These are phyloP conservation scores for Mallateleia sp. DNA, from an alignment of 2,888 invertebrate species.

Conservation along the genomic window DNA sequence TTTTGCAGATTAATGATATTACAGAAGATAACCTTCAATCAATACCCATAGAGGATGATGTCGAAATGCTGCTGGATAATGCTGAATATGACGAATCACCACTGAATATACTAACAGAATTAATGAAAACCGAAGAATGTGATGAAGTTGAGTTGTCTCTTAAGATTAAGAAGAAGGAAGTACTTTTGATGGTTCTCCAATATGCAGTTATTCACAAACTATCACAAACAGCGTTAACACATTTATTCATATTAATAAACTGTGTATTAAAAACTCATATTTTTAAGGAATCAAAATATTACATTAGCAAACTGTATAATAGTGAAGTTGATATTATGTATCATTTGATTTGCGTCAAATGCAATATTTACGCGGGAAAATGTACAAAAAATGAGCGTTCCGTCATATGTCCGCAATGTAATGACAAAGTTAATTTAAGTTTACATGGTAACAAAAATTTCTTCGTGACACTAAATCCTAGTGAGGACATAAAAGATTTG, in stretches of 20 bases:
- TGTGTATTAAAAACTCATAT: not conserved
- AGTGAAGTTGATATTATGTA: not conserved
- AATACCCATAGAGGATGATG: no score
- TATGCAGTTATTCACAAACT: not conserved
- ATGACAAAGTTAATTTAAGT: not conserved
- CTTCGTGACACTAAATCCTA: conserved; percentile 16
- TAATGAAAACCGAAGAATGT: no score
- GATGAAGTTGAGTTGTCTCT: no score
- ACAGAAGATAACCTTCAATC: no score
- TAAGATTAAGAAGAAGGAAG: conserved; percentile 1
- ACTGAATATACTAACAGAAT: no score
- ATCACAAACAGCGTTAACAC: not conserved
- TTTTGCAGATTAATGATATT: no score
- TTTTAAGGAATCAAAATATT: conserved; percentile 8
- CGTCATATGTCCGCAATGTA: conserved; percentile 12
- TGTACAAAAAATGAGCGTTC: not conserved
- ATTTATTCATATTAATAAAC: conserved; percentile 32
- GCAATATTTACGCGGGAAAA: conserved; percentile 6
- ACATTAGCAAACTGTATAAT: conserved; percentile 27
- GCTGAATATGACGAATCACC: no score
- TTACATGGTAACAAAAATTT: not conserved
- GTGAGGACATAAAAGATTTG: not conserved
- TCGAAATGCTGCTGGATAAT: no score
- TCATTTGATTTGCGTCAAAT: conserved; percentile 14
- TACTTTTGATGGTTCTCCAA: not conserved